phyloP scores from a whole-genome alignment of 2,797 vertebrate species.

The Brachyalestes nurse region DNA sequence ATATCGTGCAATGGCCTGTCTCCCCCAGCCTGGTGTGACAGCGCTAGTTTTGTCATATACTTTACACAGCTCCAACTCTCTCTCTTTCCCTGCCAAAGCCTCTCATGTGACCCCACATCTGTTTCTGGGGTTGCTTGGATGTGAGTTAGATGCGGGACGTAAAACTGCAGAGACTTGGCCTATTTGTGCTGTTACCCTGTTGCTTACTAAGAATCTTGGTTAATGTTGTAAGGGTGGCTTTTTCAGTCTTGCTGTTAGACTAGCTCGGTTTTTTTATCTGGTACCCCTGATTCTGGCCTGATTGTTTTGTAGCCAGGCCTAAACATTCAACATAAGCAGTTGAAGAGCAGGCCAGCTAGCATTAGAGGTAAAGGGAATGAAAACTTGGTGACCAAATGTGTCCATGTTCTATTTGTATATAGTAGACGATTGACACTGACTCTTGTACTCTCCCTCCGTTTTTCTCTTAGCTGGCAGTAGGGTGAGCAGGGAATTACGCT shows the following conservation, averaged over 20 bases:
- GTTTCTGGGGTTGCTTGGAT: constrained; percentile 39
- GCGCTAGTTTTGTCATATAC: constrained; percentile 27
- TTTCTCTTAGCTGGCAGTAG: constrained; percentile 87
- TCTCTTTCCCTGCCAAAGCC: constrained; percentile 32
- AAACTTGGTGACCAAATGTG: neutral
- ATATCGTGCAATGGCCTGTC: constrained; percentile 34
- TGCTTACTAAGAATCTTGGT: constrained; percentile 4
- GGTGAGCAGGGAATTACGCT: constrained; percentile 94
- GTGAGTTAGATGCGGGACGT: constrained; percentile 23
- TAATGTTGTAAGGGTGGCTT: neutral
- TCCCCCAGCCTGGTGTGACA: constrained; percentile 34
- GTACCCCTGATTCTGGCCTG: neutral
- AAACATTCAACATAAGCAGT: neutral
- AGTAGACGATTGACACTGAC: neutral
- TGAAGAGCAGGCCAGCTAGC: neutral
- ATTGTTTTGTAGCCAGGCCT: neutral
- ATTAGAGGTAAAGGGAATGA: neutral
- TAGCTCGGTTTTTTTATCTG: neutral
- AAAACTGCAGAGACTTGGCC: constrained; percentile 12
- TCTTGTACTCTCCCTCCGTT: constrained; percentile 43
- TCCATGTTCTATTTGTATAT: neutral
- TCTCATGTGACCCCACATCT: constrained; percentile 47
- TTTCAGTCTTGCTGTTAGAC: neutral
- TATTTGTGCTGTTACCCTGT: constrained; percentile 41
- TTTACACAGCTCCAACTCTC: constrained; percentile 32